Base-by-base conservation (phyloP, 2,113 vertebrate species). In the Brachyhypopomus gauderio region DNA sequence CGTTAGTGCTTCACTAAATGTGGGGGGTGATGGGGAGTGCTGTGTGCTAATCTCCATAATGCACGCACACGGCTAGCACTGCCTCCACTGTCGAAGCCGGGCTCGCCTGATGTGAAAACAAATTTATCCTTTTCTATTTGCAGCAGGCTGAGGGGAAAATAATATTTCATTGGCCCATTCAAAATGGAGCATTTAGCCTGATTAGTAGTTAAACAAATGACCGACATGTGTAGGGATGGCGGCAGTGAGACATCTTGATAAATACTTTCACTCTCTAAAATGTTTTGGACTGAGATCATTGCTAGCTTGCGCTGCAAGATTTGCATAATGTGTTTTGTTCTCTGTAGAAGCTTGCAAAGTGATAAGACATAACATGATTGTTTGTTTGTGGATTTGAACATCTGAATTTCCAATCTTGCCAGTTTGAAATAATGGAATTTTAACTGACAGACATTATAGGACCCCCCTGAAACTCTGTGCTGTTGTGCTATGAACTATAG, bases 11-110 rank as follows among this genome's bases (percentile, higher is more conserved):
- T 86, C 81, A 76, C 78, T 45, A 79, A 84, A 84, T 72, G 76
- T 75, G 80, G 70, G 48, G 83, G 81, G 71, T 56, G 80, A 70
- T 78, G 79, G 52, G 84, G 48, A 55, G 56, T 82, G 79, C 75
- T 69, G 72, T 79, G 72, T 60, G 77, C 75, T 82, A 86, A 84
- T 86, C 85, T 84, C 63, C 82, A 84, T 86, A 86, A 81, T 82
- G 75, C 75, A n/a, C 52, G 59, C 76, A 76, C 34, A 55, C 79
- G 58, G 72, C 27, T 56, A 74, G 76, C 77, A 30, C 78, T 55
- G 72, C 78, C 63, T 80, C 83, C 25, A n/a, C 77, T 73, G 83
- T 73, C 75, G 71, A 77, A 66, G 72, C 30, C 25, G 56, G 17
- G 41, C 83, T 58, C 41, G 64, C 48, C 69, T 48, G 56, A 84